Base-by-base conservation (phyloP, 2,113 vertebrate species). In the Pteruthius melanotis region DNA sequence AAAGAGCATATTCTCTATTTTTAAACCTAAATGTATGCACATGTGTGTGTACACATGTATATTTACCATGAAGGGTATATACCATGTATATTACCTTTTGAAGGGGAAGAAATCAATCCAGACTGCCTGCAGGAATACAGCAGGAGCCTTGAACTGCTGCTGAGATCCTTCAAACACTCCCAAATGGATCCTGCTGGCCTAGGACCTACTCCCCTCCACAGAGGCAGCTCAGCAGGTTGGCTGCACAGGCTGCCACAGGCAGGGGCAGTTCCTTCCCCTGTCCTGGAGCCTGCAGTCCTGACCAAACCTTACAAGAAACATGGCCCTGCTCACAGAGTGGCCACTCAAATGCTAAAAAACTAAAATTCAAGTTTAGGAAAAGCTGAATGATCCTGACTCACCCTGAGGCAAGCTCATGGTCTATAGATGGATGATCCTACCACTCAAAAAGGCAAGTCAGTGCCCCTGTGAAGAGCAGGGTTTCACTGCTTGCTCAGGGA, bases 141-240 rank as follows among this genome's bases (percentile, higher is more conserved):
- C 30, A 74, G 82, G 78, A 93, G 50, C 7, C 11, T 68, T 26
- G n/a, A 45, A 60, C 44, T 45, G 49, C n/a, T 4, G 6, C 27
- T 35, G 50, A 65, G 40, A 68, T 85, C 10, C 56, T 53, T 15
- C 33, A 77, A 81, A 78, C 3, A 11, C 24, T 74, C 65, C 69
- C 78, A 77, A 94, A 65, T 2, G 5, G 12, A 42, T 63, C 40
- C 50, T 35, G 31, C 52, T 65, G 40, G 13, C 0, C 0, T 2
- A 3, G 53, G 59, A 59, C 16, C 35, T 3, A 0, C 11, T 64
- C 1, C 27, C 18, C 27, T 26, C 10, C 27, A 13, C 4, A 19
- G 33, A 35, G 1, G 8, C 2, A 2, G 42, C 63, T 44, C 13
- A 15, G 35, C 54, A 50, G 49, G 8, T 6, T 42, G 28, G 28